These are phyloP conservation scores for Salvator merianae DNA, from an alignment of 2,113 vertebrate genomes.

Conservation along the genomic window DNA sequence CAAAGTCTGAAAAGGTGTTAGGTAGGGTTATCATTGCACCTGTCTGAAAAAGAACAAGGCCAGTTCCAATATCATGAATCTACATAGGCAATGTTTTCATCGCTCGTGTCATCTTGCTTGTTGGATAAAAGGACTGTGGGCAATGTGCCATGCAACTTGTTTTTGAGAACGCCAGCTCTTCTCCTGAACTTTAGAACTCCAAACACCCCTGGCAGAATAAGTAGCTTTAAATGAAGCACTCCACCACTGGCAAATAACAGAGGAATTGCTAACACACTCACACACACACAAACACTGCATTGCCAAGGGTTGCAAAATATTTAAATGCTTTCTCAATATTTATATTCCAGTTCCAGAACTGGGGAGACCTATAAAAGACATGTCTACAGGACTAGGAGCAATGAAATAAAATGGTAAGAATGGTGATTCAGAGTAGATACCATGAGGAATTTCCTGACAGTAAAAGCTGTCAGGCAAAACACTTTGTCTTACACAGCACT, in stretches of 20 bases:
- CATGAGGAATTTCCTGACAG: too few relatives aligned
- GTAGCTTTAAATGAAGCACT: slow-evolving; percentile 14
- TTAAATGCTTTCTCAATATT: neutral
- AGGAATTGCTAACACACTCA: slow-evolving; percentile 5
- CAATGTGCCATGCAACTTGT: slow-evolving; percentile 3
- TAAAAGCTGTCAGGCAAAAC: too few relatives aligned
- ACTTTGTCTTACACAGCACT: too few relatives aligned
- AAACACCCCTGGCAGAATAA: slow-evolving; percentile 26
- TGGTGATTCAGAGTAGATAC: too few relatives aligned
- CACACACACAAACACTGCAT: neutral
- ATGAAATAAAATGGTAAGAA: too few relatives aligned
- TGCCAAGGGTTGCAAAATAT: neutral
- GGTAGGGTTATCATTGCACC: slow-evolving; percentile 28
- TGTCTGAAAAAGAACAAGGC: slow-evolving; percentile 40
- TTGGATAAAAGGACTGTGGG: slow-evolving; percentile 44
- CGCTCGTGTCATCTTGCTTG: slow-evolving; percentile 40
- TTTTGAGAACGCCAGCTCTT: slow-evolving; percentile 42
- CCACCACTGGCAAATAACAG: neutral
- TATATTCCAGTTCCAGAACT: neutral
- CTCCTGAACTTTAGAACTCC: slow-evolving; percentile 50
- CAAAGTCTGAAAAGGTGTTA: slow-evolving; percentile 32
- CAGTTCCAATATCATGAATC: slow-evolving; percentile 44
- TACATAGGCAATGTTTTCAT: slow-evolving; percentile 36
- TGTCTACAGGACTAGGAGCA: too few relatives aligned
- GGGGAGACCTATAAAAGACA: neutral